Base-by-base conservation (phyloP, 2,113 vertebrate species). In the Marmota monax region DNA sequence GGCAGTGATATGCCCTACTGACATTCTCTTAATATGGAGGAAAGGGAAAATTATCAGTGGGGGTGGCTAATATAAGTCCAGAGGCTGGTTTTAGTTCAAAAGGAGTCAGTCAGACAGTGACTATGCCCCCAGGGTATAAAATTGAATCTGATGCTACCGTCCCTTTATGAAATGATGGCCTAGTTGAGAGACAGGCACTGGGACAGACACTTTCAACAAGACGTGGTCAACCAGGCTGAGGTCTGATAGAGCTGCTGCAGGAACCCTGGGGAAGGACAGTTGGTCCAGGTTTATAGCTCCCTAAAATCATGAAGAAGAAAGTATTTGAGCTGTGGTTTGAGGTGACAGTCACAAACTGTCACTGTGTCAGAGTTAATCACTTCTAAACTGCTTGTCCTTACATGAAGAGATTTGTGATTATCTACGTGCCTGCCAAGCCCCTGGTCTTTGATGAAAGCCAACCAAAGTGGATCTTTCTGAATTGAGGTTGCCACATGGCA, bases 61-160 rank as follows among this genome's bases (percentile, higher is more conserved):
- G 53, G 51, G n/a, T n/a, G 65, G 29, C n/a, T 85, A 73, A 86
- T 63, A 29, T 73, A 88, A 76, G 45, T n/a, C 8, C 45, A 96
- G 65, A 80, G 29, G 20, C 37, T 93, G 83, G 78, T 91, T 91
- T 61, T 74, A 78, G 32, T 88, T 89, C 0, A 69, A 85, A 45
- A n/a, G 29, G 25, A 90, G 56, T n/a, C n/a, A 65, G 39, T 2
- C 10, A 88, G 67, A 42, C 63, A 20, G 9, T 4, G 23, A 51
- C 2, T 74, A 14, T 53, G 61, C 16, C 12, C 56, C 8, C 45
- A 53, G 22, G 56, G 39, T 65, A 51, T 17, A 88, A 25, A 61
- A 45, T 20, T 65, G 17, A 48, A 37, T 45, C 69, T 45, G 12
- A 53, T 82, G 3, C 13, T 67, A 61, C 39, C 22, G 63, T 7